phyloP scores from a whole-genome alignment of 2,113 vertebrate genomes.

The Hipposideros armiger region DNA sequence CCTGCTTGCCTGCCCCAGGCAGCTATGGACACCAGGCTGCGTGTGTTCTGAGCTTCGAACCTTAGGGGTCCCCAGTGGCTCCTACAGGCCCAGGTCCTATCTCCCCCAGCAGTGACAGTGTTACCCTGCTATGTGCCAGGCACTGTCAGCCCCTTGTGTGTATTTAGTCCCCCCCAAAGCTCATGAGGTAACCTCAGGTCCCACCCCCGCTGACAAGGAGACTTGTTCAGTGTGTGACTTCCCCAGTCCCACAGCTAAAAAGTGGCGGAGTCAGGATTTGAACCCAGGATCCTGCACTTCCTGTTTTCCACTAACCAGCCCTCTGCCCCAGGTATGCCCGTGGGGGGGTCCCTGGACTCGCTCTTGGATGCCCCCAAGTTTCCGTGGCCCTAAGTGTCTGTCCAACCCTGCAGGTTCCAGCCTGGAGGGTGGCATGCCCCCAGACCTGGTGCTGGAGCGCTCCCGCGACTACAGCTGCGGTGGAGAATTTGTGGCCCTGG shows the following conservation, averaged over 20 bases:
- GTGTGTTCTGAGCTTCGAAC: not conserved
- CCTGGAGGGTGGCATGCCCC: conserved; percentile 92
- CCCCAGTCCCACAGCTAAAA: not conserved
- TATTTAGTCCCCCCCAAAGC: not conserved
- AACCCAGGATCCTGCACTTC: not conserved
- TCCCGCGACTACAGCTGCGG: conserved; percentile 92
- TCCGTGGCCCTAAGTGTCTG: not conserved
- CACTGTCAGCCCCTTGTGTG: not conserved
- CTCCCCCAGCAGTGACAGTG: fast-evolving
- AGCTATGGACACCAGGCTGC: not conserved
- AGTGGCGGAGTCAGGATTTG: not conserved
- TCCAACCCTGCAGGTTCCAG: conserved; percentile 90
- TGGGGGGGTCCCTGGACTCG: not conserved
- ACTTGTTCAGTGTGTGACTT: not conserved
- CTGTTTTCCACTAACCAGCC: not conserved
- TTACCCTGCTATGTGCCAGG: not conserved
- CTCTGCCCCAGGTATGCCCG: not conserved
- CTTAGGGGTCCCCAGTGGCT: not conserved
- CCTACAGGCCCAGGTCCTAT: not conserved
- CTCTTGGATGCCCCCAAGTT: not conserved
- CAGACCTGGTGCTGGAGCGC: conserved; percentile 92
- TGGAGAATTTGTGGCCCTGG: conserved; percentile 92
- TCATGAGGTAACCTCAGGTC: too few relatives aligned
- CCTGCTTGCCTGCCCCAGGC: not conserved
- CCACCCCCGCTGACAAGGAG: not conserved